Conservation (phyloP, 2,113 vertebrate genomes). For the Irena cyanogastra region DNA sequence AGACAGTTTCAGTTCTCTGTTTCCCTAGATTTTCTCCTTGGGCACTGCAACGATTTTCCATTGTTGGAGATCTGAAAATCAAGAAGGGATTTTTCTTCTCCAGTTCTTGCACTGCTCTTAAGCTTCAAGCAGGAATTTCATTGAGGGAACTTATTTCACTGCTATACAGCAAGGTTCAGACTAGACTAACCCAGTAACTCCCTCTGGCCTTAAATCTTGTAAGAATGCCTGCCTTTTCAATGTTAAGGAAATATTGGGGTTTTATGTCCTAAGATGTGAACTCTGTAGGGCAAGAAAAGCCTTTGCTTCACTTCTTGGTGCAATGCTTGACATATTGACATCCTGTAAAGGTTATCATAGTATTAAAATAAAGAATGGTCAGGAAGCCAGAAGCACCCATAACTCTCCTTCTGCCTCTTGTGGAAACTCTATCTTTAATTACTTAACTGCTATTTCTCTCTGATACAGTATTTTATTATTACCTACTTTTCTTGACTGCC, state of each 20-base stretch:
- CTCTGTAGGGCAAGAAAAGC: neutral
- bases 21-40: neutral
- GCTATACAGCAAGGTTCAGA: neutral
- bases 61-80: neutral
- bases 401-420: neutral
- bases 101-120: neutral
- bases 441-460: slow-evolving; percentile 10
- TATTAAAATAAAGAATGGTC: slow-evolving; percentile 35
- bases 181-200: neutral
- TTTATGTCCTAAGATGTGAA: neutral
- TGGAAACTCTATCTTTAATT: slow-evolving; percentile 3
- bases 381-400: neutral
- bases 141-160: neutral
- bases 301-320: neutral
- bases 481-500: slow-evolving; percentile 15
- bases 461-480: slow-evolving; percentile 37
- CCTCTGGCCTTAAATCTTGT: neutral
- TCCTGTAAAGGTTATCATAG: neutral
- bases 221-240: neutral
- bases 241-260: neutral
- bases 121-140: slow-evolving; percentile 3
- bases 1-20: neutral
- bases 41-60: neutral
- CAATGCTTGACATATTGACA: neutral
- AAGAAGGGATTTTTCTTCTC: neutral